phyloP scores from a whole-genome alignment of 2,888 invertebrate genomes.

The Chrysomela aeneicollis region DNA sequence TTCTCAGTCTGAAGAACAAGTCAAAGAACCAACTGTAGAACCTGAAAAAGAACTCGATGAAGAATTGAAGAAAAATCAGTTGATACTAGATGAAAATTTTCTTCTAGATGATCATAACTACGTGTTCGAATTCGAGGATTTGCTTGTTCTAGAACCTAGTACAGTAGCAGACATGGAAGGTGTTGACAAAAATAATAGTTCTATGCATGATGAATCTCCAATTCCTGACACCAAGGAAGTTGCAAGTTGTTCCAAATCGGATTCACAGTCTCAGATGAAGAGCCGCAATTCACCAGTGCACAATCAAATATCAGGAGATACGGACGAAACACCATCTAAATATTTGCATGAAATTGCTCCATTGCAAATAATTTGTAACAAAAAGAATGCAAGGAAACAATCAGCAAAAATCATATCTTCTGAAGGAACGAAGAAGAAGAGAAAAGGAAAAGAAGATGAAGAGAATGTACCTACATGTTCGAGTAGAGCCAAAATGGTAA shows the following conservation, averaged over 20 bases:
- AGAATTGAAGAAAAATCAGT: background rate
- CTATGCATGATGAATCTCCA: background rate
- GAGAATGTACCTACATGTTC: constrained; percentile 1
- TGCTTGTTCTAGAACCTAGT: background rate
- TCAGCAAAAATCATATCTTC: constrained; percentile 8
- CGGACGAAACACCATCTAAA: constrained; percentile 8
- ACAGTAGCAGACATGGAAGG: background rate
- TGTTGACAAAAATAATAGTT: background rate
- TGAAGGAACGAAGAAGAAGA: constrained; percentile 6
- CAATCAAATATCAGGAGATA: constrained; percentile 13
- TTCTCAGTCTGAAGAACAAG: constrained; percentile 3
- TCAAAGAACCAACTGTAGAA: constrained; percentile 3
- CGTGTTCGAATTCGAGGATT: background rate
- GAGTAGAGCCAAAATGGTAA: no score
- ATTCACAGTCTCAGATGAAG: constrained; percentile 2
- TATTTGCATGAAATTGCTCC: constrained; percentile 3
- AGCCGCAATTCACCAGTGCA: background rate
- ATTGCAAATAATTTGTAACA: background rate
- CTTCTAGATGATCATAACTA: background rate
- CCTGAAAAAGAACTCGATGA: background rate
- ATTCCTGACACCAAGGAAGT: background rate
- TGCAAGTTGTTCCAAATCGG: background rate
- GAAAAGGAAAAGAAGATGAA: constrained; percentile 11
- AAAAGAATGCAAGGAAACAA: constrained; percentile 15
- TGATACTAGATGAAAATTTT: background rate